Evolutionary conservation across 1,140 invertebrate genomes (phyloP).

Genomic region (Papilio helenus): DNA sequence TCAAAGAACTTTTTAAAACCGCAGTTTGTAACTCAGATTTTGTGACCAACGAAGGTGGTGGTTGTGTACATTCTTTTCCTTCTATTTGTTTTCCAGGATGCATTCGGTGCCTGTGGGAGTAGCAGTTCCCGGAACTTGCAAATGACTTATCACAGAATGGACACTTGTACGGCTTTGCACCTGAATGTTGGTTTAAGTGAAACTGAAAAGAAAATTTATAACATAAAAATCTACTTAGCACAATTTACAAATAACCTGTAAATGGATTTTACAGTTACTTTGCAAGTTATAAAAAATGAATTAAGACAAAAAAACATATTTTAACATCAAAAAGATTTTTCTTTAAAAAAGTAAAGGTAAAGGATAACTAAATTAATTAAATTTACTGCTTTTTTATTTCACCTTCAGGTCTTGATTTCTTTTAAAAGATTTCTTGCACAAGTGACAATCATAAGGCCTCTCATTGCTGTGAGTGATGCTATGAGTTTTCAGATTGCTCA

Average conservation of each 20-base stretch:
- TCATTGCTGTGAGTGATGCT: slow-evolving; percentile 88
- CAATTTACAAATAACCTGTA: neutral
- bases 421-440: slow-evolving; percentile 90
- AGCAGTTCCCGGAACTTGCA: slow-evolving; percentile 90
- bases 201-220: slow-evolving; percentile 80
- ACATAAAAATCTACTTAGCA: neutral
- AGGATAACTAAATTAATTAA: too few relatives aligned
- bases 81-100: slow-evolving; percentile 80
- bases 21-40: slow-evolving; percentile 34
- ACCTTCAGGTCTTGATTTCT: slow-evolving; percentile 89
- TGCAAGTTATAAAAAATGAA: too few relatives aligned
- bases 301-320: too few relatives aligned
- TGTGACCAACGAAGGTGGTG: neutral
- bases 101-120: slow-evolving; percentile 89
- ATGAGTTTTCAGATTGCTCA: slow-evolving; percentile 87
- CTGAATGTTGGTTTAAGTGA: slow-evolving; percentile 92
- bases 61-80: slow-evolving; percentile 33
- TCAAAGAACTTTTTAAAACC: slow-evolving; percentile 39
- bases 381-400: slow-evolving; percentile 40
- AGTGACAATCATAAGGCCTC: slow-evolving; percentile 87
- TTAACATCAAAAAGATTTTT: too few relatives aligned
- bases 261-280: too few relatives aligned
- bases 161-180: slow-evolving; percentile 91
- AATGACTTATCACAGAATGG: slow-evolving; percentile 92
- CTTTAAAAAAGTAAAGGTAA: too few relatives aligned